Evolutionary conservation across 92 coral and sea anemone genomes (phyloP).

Genomic region (Phenganax marumi): DNA sequence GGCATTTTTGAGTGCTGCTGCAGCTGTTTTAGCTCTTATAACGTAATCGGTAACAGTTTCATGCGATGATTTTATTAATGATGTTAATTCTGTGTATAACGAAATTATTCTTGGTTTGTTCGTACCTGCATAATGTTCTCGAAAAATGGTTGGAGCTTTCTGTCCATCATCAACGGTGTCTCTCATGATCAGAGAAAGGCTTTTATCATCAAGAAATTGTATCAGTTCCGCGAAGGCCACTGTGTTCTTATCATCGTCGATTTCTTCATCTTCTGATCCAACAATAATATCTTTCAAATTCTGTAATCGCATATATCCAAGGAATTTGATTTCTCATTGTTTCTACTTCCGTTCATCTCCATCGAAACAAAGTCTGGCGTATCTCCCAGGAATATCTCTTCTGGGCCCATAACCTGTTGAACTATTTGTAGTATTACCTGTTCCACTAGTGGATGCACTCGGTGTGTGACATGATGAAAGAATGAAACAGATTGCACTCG

Average conservation of each 20-base stretch:
- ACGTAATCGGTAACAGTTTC: constrained; percentile 48
- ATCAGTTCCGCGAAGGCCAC: constrained; percentile 51
- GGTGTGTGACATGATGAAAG: no score
- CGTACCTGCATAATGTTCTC: constrained; percentile 42
- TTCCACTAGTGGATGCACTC: no score
- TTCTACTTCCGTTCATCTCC: constrained; percentile 55
- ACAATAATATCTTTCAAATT: constrained; percentile 28
- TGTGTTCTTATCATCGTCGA: constrained; percentile 21
- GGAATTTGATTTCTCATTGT: constrained; percentile 54
- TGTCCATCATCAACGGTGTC: constrained; percentile 48
- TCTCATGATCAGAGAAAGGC: constrained; percentile 47
- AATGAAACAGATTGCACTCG: neutral
- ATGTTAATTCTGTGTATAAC: constrained; percentile 54
- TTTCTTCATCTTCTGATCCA: constrained; percentile 23
- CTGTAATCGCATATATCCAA: constrained; percentile 46
- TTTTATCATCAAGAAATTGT: constrained; percentile 41
- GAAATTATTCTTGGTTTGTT: constrained; percentile 49
- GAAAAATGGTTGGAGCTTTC: constrained; percentile 27
- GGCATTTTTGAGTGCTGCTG: constrained; percentile 47
- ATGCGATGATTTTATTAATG: constrained; percentile 21
- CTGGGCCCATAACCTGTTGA: constrained; percentile 64
- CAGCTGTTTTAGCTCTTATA: constrained; percentile 53
- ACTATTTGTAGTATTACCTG: neutral
- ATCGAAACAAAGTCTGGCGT: constrained; percentile 48
- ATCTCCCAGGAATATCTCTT: constrained; percentile 36